phyloP scores from a whole-genome alignment of 2,113 vertebrate species.

The Porphyrio hochstetteri region DNA sequence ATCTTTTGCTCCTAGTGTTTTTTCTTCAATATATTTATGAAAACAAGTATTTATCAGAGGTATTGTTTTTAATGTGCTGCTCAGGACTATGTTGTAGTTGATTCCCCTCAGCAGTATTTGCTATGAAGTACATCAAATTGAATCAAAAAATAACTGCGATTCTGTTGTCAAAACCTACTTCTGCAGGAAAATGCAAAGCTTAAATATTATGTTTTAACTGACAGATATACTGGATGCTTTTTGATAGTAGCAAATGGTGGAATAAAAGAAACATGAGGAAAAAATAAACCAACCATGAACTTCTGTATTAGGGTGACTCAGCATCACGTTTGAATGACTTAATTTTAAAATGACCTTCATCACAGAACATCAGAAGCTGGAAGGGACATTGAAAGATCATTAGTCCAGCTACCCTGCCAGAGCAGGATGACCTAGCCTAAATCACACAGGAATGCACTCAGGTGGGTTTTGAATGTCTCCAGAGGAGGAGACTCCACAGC shows the following conservation, averaged over 20 bases:
- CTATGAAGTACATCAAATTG: background rate
- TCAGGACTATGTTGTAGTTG: background rate
- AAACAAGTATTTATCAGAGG: background rate
- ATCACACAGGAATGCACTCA: too few relatives aligned
- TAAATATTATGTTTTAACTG: background rate
- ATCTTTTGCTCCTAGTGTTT: background rate
- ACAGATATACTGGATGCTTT: background rate
- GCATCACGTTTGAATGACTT: background rate
- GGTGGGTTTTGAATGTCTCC: too few relatives aligned
- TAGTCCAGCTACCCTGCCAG: too few relatives aligned
- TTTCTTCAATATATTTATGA: background rate
- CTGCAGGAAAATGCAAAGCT: background rate
- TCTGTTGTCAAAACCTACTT: background rate
- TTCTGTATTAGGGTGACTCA: background rate
- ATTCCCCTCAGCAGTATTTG: background rate
- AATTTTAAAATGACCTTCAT: background rate
- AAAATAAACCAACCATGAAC: background rate
- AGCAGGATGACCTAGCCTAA: too few relatives aligned
- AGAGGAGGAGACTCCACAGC: too few relatives aligned
- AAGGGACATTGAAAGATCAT: too few relatives aligned
- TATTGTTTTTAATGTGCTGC: background rate
- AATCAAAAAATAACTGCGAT: background rate
- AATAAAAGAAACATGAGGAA: background rate
- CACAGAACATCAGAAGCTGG: too few relatives aligned
- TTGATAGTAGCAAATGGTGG: background rate